A percentile compares a stretch with the other conserved stretches of the same genome.
Evolutionary conservation across 2,797 vertebrate species (phyloP).

Genomic region (Acridotheres tristis): DNA sequence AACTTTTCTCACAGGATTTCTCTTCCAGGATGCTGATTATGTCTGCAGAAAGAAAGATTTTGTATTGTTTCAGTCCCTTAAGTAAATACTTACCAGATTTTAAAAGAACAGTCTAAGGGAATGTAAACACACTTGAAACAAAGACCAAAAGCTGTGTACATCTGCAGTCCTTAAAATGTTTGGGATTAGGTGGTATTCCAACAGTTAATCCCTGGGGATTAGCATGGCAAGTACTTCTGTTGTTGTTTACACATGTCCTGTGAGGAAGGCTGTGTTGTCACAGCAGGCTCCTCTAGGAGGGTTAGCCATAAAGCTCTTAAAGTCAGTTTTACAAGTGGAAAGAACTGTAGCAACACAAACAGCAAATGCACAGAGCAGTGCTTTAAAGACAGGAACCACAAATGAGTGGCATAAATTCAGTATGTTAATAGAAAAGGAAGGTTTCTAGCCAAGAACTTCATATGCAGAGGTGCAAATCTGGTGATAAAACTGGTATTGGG

Average conservation of each 20-base stretch:
- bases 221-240: conserved; percentile 17
- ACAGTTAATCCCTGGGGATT: conserved; percentile 59
- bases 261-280: conserved; percentile 43
- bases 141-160: conserved; percentile 22
- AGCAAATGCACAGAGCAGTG: background rate
- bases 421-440: background rate
- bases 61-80: background rate
- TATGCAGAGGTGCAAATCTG: background rate
- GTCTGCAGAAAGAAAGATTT: background rate
- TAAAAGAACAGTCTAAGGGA: background rate
- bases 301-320: conserved; percentile 1
- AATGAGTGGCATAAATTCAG: background rate
- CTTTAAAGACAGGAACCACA: background rate
- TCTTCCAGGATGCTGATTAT: background rate
- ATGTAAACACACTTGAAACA: conserved; percentile 29
- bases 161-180: conserved; percentile 1
- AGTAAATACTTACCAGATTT: background rate
- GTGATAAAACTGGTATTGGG: background rate
- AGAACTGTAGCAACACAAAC: background rate
- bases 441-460: background rate
- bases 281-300: background rate
- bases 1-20: background rate
- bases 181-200: conserved; percentile 41
- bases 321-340: background rate
- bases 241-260: conserved; percentile 49